Base-by-base conservation (phyloP, 1,140 invertebrate species). In the Wasmannia auropunctata region DNA sequence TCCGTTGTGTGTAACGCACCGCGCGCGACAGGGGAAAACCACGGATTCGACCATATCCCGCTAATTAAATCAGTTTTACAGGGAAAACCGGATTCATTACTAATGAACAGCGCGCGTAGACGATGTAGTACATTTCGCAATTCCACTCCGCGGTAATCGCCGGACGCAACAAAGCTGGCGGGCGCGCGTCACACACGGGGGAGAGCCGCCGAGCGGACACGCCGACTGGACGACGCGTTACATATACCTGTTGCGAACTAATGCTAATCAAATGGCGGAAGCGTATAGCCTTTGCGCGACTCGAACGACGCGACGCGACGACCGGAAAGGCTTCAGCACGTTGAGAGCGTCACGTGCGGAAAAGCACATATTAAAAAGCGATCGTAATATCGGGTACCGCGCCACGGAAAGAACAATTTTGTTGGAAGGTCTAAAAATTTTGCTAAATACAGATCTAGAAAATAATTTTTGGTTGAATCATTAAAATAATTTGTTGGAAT, bases 241-340 rank as follows among this genome's bases (percentile, higher is more conserved):
- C n/a, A n/a, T n/a, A 60, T 89, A 90, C 88, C 88, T 90, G 88
- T 90, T 90, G 88, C 88, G 58, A 89, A 80, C 51, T 63, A 65
- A 84, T 54, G 63, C 56, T 46, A 28, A 69, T 62, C 43, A 51
- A 67, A 56, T 49, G 31, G 63, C 54, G 51, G 43, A 67, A 58
- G 34, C 60, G n/a, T n/a, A 16, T 28, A 19, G 37, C 49, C 62
- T 80, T 69, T 51, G 43, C 19, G 22, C 19, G 46, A 25, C 25
- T 43, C 8, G 16, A 54, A 34, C 22, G 19, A 31, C n/a, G 25
- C 14, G 2, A n/a, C n/a, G n/a, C n/a, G n/a, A n/a, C n/a, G n/a
- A n/a, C n/a, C n/a, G n/a, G n/a, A n/a, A 54, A 16, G n/a, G 34
- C 37, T 34, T 67, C 10, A 63, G n/a, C n/a, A n/a, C 14, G 49